Evolutionary conservation across 2,113 vertebrate species (phyloP).

Genomic region (Craseonycteris thonglongyai): DNA sequence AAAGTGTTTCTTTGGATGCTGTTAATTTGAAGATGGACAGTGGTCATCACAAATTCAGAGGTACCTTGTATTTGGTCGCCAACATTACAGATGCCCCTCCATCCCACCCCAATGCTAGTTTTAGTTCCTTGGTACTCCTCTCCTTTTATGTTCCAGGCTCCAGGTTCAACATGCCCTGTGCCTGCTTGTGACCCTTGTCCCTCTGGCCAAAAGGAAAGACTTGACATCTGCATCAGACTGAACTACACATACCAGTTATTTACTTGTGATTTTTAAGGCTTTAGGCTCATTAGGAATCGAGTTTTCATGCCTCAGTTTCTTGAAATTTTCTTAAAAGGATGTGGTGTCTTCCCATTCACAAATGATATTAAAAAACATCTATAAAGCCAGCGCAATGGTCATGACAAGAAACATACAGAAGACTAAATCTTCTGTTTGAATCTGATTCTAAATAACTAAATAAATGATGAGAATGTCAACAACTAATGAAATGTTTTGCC

Average conservation of each 20-base stretch:
- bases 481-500: neutral
- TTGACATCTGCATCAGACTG: neutral
- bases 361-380: neutral
- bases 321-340: neutral
- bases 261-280: conserved; percentile 6
- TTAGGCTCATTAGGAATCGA: neutral
- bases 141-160: neutral
- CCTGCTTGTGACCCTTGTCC: neutral
- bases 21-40: neutral
- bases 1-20: neutral
- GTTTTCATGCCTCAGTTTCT: neutral
- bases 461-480: neutral
- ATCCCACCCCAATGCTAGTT: neutral
- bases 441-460: neutral
- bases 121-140: neutral
- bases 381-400: neutral
- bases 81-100: neutral
- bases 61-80: neutral
- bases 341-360: neutral
- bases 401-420: neutral
- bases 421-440: neutral
- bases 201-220: neutral
- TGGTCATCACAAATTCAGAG: neutral
- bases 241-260: neutral
- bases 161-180: neutral